phyloP scores from a whole-genome alignment of 1,140 invertebrate species.

The Bathynomus jamesi region DNA sequence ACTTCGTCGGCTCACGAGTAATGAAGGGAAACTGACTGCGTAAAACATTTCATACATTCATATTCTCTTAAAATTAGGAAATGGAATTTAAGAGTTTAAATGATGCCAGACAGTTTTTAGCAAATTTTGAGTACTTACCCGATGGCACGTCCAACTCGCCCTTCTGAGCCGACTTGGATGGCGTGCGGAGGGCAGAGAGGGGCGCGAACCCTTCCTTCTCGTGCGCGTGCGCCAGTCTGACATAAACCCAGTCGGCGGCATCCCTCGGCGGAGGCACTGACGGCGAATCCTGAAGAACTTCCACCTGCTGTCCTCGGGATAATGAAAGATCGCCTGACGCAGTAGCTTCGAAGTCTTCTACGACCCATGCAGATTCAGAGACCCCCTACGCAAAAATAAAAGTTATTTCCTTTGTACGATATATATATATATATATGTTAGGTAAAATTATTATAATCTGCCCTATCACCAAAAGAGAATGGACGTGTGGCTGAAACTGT shows the following conservation, averaged over 20 bases:
- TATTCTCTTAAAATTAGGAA: too few relatives aligned
- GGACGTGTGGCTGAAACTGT: too few relatives aligned
- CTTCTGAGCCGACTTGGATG: not conserved
- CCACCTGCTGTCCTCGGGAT: not conserved
- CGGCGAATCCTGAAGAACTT: not conserved
- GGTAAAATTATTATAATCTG: too few relatives aligned
- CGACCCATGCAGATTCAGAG: not conserved
- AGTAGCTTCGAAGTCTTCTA: not conserved
- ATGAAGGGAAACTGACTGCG: too few relatives aligned
- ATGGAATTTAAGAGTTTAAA: too few relatives aligned
- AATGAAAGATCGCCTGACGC: not conserved
- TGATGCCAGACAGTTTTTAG: too few relatives aligned
- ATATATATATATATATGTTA: conserved; percentile 1
- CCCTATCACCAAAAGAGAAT: too few relatives aligned
- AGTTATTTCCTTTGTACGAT: not conserved
- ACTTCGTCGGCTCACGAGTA: too few relatives aligned
- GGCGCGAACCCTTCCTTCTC: not conserved
- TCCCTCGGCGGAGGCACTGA: not conserved
- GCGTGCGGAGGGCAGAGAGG: not conserved
- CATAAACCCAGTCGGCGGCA: not conserved
- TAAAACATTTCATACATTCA: too few relatives aligned
- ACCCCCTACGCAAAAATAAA: not conserved
- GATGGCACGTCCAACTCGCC: not conserved
- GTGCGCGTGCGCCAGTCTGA: not conserved
- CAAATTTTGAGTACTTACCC: not conserved